Evolutionary conservation across 2,797 vertebrate genomes (phyloP).

Genomic region (Zalophus californianus): DNA sequence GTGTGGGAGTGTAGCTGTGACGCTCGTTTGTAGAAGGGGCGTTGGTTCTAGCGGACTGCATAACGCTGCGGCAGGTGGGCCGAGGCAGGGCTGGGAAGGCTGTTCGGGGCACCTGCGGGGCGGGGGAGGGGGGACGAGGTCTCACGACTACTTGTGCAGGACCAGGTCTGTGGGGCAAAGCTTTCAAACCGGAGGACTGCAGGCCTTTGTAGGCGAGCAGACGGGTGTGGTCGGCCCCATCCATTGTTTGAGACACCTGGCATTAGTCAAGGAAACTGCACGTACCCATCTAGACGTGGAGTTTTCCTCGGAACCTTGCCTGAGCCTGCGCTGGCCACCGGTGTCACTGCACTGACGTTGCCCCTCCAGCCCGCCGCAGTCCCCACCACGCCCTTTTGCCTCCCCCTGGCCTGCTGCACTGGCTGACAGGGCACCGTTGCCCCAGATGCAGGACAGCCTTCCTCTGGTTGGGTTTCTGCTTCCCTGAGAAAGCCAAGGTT

Average conservation of each 20-base stretch:
- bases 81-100: not conserved
- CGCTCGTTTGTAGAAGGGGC: not conserved
- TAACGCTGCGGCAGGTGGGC: not conserved
- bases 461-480: not conserved
- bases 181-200: not conserved
- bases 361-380: not conserved
- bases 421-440: not conserved
- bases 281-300: rapidly evolving
- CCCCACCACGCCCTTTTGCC: not conserved
- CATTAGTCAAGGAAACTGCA: not conserved
- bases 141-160: not conserved
- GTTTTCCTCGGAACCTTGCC: not conserved
- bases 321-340: not conserved
- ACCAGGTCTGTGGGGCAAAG: not conserved
- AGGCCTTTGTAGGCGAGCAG: not conserved
- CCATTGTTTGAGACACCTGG: not conserved
- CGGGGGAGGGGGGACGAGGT: not conserved
- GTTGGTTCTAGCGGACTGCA: not conserved
- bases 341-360: not conserved
- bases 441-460: not conserved
- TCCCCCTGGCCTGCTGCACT: not conserved
- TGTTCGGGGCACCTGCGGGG: rapidly evolving
- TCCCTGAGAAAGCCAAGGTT: not conserved
- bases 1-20: rapidly evolving
- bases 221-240: not conserved